Base-by-base conservation (phyloP, 2,888 invertebrate species). In the Gonocerus acuteangulatus region DNA sequence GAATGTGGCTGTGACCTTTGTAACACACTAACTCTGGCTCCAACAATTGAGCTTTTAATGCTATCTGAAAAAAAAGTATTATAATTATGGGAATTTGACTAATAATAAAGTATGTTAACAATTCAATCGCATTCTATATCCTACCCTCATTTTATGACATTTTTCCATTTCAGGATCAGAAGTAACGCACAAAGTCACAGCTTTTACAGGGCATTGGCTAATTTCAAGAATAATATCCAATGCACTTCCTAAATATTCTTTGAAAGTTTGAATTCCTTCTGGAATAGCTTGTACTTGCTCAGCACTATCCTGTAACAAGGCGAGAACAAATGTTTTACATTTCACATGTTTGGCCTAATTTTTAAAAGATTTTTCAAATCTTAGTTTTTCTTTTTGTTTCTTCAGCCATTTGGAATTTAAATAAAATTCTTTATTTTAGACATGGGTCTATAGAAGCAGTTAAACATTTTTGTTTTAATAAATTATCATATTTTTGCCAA, bases 111-210 rank as follows among this genome's bases (percentile, higher is more conserved):
- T n/a, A n/a, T n/a, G n/a, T n/a, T n/a, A n/a, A n/a, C n/a, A 34
- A 34, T 34, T 34, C 7, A 34, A 34, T 11, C 34, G 11, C 11
- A 34, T 11, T 11, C n/a, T n/a, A n/a, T n/a, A n/a, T n/a, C n/a
- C 4, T 27, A 27, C 27, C 27, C 9, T 27, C 27, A 27, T 27
- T 27, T 27, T 27, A 45, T 88, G 77, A 73, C 96, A 96, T 75
- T 96, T 96, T 60, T 86, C 85, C 77, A 89, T 81, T 74, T 96
- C 96, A 0, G 84, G 81, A 61, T 89, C 87, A 0, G 95, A 95
- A 0, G 94, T 92, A 19, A 96, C 89, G 72, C 96, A 96, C 18
- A 95, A 74, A 0, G 85, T 85, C 77, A 94, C 90, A n/a, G 83
- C 78, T 48, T 83, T 80, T 6, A 95, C 84, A 0, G 95, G 91